Conservation (phyloP, 2,113 vertebrate species). For the Trachemys scripta region DNA sequence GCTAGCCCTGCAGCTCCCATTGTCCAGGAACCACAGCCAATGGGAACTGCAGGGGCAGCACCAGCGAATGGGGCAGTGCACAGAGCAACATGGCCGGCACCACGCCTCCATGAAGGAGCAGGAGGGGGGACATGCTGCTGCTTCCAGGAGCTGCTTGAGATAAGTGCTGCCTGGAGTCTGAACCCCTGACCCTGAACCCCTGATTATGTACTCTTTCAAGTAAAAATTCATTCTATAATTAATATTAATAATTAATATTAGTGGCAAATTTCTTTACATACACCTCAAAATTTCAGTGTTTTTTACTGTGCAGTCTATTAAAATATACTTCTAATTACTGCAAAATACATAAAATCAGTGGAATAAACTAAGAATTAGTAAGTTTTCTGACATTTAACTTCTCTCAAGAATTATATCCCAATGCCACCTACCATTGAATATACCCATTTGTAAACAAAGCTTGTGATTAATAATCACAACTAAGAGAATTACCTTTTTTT, state of each 20-base stretch:
- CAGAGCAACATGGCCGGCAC: no score
- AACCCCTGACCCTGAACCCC: no score
- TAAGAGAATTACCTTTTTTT: constrained; percentile 48
- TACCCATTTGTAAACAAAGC: constrained; percentile 35
- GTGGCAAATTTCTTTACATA: background rate
- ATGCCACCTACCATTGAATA: constrained; percentile 11
- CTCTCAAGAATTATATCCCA: constrained; percentile 20
- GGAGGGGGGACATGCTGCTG: no score
- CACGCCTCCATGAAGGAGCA: no score
- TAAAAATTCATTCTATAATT: background rate
- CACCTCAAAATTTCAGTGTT: background rate
- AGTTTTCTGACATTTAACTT: constrained; percentile 34
- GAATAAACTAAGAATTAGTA: background rate
- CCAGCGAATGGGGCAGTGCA: no score
- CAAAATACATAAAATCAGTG: background rate
- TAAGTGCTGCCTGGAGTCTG: no score
- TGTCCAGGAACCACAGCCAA: no score
- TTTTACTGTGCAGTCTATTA: background rate
- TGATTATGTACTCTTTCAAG: background rate
- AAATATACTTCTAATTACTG: background rate
- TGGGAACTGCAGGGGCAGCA: no score
- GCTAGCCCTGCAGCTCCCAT: no score
- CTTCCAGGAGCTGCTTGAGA: no score
- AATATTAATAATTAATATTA: constrained; percentile 1
- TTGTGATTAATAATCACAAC: constrained; percentile 55